phyloP scores from a whole-genome alignment of 1,140 invertebrate species.

The Sipha flava region DNA sequence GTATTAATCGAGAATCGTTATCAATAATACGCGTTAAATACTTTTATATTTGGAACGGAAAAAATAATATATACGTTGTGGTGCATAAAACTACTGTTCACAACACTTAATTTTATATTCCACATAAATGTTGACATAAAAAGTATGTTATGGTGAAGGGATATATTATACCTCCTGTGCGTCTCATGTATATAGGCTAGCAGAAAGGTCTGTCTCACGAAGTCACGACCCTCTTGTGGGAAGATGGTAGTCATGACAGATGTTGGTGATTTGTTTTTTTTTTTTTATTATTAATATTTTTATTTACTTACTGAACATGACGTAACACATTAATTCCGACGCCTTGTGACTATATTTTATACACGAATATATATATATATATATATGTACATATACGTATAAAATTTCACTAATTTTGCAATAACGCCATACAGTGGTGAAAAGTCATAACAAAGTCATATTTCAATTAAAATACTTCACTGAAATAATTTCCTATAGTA shows the following conservation, averaged over 20 bases:
- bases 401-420: neutral
- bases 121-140: slow-evolving; percentile 21
- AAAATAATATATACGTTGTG: too few species aligned
- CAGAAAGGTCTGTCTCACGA: slow-evolving; percentile 8
- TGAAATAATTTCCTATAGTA: too few species aligned
- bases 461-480: too few species aligned
- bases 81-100: neutral
- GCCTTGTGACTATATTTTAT: neutral
- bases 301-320: neutral
- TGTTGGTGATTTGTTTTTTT: slow-evolving; percentile 9
- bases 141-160: slow-evolving; percentile 2
- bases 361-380: neutral
- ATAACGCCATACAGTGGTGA: too few species aligned
- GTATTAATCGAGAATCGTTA: neutral
- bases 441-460: neutral
- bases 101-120: slow-evolving; percentile 4
- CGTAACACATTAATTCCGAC: neutral
- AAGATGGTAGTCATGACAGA: slow-evolving; percentile 4
- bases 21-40: too few species aligned
- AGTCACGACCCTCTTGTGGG: slow-evolving; percentile 24
- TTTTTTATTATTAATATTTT: neutral
- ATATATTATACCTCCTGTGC: neutral
- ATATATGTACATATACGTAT: too few species aligned
- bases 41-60: too few species aligned
- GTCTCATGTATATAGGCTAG: neutral